phyloP scores from a whole-genome alignment of 1,140 invertebrate genomes.

The Cyphomyrmex costatus region DNA sequence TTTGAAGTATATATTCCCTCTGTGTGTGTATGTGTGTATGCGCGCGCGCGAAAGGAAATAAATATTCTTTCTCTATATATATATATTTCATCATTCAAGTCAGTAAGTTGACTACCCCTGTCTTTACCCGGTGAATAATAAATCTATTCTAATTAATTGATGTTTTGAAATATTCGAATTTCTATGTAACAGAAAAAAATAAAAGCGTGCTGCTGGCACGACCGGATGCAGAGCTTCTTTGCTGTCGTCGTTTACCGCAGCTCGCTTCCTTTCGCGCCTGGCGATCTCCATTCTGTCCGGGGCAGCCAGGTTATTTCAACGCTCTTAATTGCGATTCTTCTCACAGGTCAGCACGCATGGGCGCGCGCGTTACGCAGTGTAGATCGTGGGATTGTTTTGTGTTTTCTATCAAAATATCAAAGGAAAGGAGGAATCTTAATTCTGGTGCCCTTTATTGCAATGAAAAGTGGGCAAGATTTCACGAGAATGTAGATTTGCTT shows the following conservation, averaged over 20 bases:
- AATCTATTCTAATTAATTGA: slow-evolving; percentile 27
- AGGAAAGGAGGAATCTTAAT: neutral
- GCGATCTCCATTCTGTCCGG: slow-evolving; percentile 51
- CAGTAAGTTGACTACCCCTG: neutral
- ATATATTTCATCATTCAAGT: neutral
- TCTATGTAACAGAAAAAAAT: neutral
- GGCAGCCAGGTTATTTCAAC: slow-evolving; percentile 50
- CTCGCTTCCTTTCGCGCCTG: slow-evolving; percentile 65
- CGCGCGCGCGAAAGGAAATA: neutral
- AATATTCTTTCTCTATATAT: slow-evolving; percentile 39
- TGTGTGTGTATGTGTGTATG: no score
- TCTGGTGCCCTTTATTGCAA: neutral
- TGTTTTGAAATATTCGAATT: neutral
- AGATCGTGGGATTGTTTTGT: slow-evolving; percentile 53
- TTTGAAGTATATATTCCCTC: slow-evolving; percentile 23
- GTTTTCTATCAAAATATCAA: slow-evolving; percentile 31
- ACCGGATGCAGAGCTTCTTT: slow-evolving; percentile 61
- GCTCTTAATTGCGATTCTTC: slow-evolving; percentile 65
- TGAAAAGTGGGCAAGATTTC: neutral
- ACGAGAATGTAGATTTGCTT: neutral
- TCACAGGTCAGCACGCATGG: slow-evolving; percentile 60
- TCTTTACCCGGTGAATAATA: neutral
- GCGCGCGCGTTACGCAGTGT: slow-evolving; percentile 18
- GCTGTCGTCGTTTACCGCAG: slow-evolving; percentile 51
- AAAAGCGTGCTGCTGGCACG: neutral